Evolutionary conservation across 2,888 invertebrate species (phyloP).

Genomic region (Andrena flavipes): DNA sequence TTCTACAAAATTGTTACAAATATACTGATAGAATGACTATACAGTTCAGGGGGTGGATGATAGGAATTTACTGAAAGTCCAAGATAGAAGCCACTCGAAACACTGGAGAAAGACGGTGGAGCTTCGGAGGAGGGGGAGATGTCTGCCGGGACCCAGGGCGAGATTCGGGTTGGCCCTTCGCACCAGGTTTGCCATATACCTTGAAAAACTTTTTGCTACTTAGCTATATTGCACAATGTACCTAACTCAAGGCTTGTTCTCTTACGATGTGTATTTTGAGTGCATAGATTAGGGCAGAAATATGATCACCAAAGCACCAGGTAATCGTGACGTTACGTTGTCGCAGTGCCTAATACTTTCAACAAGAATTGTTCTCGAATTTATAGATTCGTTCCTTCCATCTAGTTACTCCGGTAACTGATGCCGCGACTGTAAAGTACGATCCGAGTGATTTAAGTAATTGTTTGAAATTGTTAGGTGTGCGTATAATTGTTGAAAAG

Average conservation of each 20-base stretch:
- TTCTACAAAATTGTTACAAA: slow-evolving; percentile 58
- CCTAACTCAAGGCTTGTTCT: slow-evolving; percentile 80
- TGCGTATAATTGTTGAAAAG: slow-evolving; percentile 6
- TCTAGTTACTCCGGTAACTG: not conserved
- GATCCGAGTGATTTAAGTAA: not conserved
- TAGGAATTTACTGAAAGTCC: slow-evolving; percentile 83
- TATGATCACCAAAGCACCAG: slow-evolving; percentile 34
- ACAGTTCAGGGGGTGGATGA: slow-evolving; percentile 83
- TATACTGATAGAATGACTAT: slow-evolving; percentile 77
- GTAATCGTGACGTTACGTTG: slow-evolving; percentile 37
- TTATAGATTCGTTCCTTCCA: slow-evolving; percentile 9
- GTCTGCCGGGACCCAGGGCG: slow-evolving; percentile 90
- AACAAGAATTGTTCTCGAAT: slow-evolving; percentile 27
- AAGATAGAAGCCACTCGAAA: slow-evolving; percentile 83
- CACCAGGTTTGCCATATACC: slow-evolving; percentile 88
- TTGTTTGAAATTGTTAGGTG: slow-evolving; percentile 18
- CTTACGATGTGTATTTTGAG: slow-evolving; percentile 51
- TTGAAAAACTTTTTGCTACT: slow-evolving; percentile 79
- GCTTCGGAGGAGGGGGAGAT: slow-evolving; percentile 85
- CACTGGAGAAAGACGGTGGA: slow-evolving; percentile 84
- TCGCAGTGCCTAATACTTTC: slow-evolving; percentile 39
- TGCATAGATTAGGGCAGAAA: slow-evolving; percentile 43
- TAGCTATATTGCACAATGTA: slow-evolving; percentile 81
- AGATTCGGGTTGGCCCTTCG: slow-evolving; percentile 92
- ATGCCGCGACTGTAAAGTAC: slow-evolving; percentile 14